Evolutionary conservation across 2,113 vertebrate genomes (phyloP).

Genomic region (Amphilophus citrinellus): DNA sequence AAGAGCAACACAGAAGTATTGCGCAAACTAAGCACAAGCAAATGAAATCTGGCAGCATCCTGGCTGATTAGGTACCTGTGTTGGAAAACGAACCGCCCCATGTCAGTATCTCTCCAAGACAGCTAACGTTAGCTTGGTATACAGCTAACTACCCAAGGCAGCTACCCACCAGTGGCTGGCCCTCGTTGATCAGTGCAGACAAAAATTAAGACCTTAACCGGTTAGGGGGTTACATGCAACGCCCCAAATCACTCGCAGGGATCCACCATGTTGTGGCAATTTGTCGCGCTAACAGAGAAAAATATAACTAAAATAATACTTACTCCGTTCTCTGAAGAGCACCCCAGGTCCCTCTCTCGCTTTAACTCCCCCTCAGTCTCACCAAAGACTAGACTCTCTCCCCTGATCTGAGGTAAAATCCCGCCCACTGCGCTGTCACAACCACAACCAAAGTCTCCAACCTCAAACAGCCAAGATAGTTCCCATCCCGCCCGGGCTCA

Average conservation of each 20-base stretch:
- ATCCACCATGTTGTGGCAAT: not conserved
- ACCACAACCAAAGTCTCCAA: constrained; percentile 43
- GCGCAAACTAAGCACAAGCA: not conserved
- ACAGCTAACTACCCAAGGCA: constrained; percentile 57
- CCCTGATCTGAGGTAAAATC: constrained; percentile 76
- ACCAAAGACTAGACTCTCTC: constrained; percentile 75
- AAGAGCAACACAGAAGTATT: not conserved
- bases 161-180: constrained; percentile 62
- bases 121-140: constrained; percentile 69
- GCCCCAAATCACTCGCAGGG: not conserved
- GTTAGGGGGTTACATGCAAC: not conserved
- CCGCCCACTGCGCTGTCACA: constrained; percentile 81
- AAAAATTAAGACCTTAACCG: constrained; percentile 24
- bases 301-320: constrained; percentile 63
- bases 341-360: constrained; percentile 72
- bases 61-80: constrained; percentile 27
- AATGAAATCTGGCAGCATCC: constrained; percentile 38
- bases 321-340: constrained; percentile 74
- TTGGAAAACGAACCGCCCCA: constrained; percentile 55
- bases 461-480: constrained; percentile 51
- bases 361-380: constrained; percentile 80
- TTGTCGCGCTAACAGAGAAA: not conserved
- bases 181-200: constrained; percentile 45
- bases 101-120: constrained; percentile 58
- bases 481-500: not conserved